Evolutionary conservation across 2,797 vertebrate genomes (phyloP), one percentile per base, ranked within the genome.

Genomic region (Aldrovandia affinis): DNA sequence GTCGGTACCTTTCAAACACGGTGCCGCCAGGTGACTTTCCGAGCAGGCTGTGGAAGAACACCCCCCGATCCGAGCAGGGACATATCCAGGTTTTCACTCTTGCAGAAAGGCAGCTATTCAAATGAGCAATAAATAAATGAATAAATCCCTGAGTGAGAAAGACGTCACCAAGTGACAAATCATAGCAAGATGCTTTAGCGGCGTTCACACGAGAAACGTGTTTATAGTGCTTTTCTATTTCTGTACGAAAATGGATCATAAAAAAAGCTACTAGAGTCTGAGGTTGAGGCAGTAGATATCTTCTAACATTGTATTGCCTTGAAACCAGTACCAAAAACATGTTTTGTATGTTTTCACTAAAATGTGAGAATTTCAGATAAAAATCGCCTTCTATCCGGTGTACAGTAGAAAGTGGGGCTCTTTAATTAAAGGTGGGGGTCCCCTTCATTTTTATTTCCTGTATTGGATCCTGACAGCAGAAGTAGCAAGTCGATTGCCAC

Each of bases 91-190:
- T 52, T 28, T 82, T 70, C 30, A 82, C 44, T 68, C 54, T 2
- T 39, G 33, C 33, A 54, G 47, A 47, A 52, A 44, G 68, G 10
- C 44, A 73, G 63, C 8, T 42, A 55, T 77, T 57, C 30, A 59
- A 93, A 93, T 93, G 93, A 93, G 92, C 93, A 92, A 83, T 91
- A 90, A 93, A 90, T 88, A 39, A 52, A 78, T 77, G 87, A 70
- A 83, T n/a, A 59, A 47, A 0, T 57, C 52, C 20, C 30, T 2
- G 77, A 85, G 89, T 84, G 81, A 86, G 87, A 78, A 83, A 88
- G 86, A 87, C 83, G 85, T 84, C 86, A 88, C 84, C 18, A 84
- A 70, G 86, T 89, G 86, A 86, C 85, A 47, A 86, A 86, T 86
- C 86, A 80, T 57, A 15, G 84, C 84, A 84, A 86, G 88, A 88